Conservation (phyloP, 2,113 vertebrate genomes). For the Enhydra lutris region DNA sequence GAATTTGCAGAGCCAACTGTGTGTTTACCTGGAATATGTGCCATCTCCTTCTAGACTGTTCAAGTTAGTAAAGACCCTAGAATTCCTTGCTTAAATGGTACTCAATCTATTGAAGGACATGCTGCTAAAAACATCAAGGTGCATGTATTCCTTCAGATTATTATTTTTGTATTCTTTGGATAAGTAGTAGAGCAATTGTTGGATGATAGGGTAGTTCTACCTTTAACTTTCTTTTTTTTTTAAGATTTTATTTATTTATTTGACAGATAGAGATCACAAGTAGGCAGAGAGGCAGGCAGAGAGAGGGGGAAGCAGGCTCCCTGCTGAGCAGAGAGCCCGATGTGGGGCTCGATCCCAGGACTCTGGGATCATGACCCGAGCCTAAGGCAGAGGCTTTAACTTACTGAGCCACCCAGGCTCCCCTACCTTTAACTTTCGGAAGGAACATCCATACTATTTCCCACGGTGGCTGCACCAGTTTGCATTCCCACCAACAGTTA, state of each 20-base stretch:
- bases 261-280: no score
- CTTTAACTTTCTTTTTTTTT: background rate
- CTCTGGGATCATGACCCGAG: no score
- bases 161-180: background rate
- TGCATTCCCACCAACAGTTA: background rate
- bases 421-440: background rate
- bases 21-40: background rate
- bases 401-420: no score
- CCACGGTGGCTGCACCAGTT: background rate
- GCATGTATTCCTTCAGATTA: background rate
- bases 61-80: background rate
- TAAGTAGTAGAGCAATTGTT: background rate
- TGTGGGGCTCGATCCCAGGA: no score
- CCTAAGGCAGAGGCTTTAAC: no score
- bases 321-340: no score
- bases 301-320: no score
- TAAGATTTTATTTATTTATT: no score
- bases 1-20: background rate
- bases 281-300: no score
- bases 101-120: background rate
- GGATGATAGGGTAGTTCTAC: background rate
- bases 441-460: background rate
- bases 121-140: background rate
- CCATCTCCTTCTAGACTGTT: background rate
- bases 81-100: background rate